Conservation (phyloP, 53 echinoderm and acorn worm genomes). For the Holothuria leucospilota region DNA sequence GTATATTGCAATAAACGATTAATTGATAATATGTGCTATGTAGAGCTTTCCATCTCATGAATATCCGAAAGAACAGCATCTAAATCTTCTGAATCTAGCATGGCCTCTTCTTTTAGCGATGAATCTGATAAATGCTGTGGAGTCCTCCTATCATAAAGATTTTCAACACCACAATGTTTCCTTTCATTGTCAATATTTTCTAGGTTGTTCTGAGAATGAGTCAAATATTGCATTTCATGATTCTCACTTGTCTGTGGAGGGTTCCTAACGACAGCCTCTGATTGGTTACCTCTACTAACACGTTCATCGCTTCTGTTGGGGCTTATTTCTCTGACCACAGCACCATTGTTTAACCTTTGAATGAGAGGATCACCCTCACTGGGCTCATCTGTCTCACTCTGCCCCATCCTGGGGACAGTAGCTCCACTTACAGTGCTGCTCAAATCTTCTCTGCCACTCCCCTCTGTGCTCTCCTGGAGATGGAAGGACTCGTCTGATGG, state of each 20-base stretch:
- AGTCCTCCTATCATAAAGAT: not conserved
- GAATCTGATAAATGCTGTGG: not conserved
- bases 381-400: conserved; percentile 59
- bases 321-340: not conserved
- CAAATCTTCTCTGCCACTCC: conserved; percentile 51
- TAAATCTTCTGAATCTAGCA: too few species aligned
- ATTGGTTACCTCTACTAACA: not conserved
- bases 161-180: too few species aligned
- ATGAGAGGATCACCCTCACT: conserved; percentile 38
- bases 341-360: conserved; percentile 29
- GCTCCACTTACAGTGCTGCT: conserved; percentile 66
- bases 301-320: not conserved
- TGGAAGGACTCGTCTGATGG: conserved; percentile 77
- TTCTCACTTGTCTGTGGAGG: not conserved
- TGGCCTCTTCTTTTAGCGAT: not conserved
- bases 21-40: not conserved
- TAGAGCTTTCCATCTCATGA: conserved; percentile 8
- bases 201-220: not conserved
- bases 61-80: conserved; percentile 1
- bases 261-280: not conserved
- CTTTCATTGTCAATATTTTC: conserved; percentile 10
- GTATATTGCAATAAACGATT: too few species aligned
- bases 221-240: not conserved
- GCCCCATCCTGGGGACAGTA: conserved; percentile 77
- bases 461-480: conserved; percentile 64